phyloP scores from a whole-genome alignment of 2,113 vertebrate genomes.

The Xenotilapia leptura region DNA sequence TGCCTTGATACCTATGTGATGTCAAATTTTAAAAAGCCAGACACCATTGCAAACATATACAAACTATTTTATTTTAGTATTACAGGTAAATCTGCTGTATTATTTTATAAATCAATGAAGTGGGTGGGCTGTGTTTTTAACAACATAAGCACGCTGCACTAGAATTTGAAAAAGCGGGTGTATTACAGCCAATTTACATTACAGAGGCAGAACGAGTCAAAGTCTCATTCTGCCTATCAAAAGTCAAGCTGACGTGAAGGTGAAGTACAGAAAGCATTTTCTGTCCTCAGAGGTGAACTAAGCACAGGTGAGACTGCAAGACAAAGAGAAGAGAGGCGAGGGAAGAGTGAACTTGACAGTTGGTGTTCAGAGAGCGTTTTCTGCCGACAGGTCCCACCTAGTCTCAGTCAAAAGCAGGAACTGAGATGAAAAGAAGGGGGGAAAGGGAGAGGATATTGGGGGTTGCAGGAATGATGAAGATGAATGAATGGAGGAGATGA shows the following conservation, averaged over 20 bases:
- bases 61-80: background rate
- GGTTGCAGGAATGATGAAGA: background rate
- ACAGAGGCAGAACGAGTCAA: background rate
- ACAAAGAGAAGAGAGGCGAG: background rate
- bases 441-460: background rate
- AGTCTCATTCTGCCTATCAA: slow-evolving; percentile 14
- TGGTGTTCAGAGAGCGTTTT: slow-evolving; percentile 32
- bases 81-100: background rate
- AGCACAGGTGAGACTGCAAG: background rate
- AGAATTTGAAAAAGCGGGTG: background rate
- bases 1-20: background rate
- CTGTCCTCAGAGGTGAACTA: slow-evolving; percentile 7
- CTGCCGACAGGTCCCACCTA: slow-evolving; percentile 25
- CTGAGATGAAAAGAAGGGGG: slow-evolving; percentile 11
- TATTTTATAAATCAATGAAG: background rate
- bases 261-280: slow-evolving; percentile 35
- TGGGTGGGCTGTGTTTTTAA: background rate
- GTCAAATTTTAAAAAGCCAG: background rate
- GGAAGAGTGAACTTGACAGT: slow-evolving; percentile 35
- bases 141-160: background rate
- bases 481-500: background rate
- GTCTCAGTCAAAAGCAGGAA: slow-evolving; percentile 14
- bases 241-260: slow-evolving; percentile 30
- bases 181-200: background rate
- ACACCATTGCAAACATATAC: background rate